Base-by-base conservation (phyloP, 2,113 vertebrate species). In the Neoarius graeffei region DNA sequence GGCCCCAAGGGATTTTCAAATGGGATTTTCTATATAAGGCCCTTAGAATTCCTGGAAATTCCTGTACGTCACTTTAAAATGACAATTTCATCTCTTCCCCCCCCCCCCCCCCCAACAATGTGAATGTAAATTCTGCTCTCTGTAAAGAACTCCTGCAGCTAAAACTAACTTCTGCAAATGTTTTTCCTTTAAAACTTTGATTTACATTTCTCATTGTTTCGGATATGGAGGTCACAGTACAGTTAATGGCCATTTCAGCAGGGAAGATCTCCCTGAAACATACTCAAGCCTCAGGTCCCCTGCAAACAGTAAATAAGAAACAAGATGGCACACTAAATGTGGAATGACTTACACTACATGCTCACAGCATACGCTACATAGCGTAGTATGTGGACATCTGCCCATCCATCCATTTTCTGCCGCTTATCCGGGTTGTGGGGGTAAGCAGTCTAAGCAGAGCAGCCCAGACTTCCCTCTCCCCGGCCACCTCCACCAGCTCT, bases 251-350 rank as follows among this genome's bases (percentile, higher is more conserved):
- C 56, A 86, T 57, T 86, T 80, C 89, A 84, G 48, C 83, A 57
- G 69, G 57, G 73, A 74, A 88, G 59, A 73, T 64, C 52, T 85
- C 50, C 35, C 66, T 35, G n/a, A n/a, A 81, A 42, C 48, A 62
- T 20, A 77, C 74, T 86, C 84, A 35, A 42, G 87, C 17, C n/a
- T 86, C 71, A 42, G 42, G 77, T 73, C 50, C 57, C 81, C 67
- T 87, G 74, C 64, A 88, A 88, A 82, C 82, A 88, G 87, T 66
- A 90, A 90, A 88, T 84, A 30, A 85, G 57, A 83, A 84, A 88
- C 85, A 90, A 74, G 89, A 90, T 84, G 85, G 54, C 48, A 84
- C 62, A 81, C 13, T 30, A 25, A 87, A 27, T 57, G 6, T 71
- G 19, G 15, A 88, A 66, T 59, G 74, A 56, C 15, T 62, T 5